Base-by-base conservation (phyloP, 2,113 vertebrate genomes). In the Alaudala cheleensis region DNA sequence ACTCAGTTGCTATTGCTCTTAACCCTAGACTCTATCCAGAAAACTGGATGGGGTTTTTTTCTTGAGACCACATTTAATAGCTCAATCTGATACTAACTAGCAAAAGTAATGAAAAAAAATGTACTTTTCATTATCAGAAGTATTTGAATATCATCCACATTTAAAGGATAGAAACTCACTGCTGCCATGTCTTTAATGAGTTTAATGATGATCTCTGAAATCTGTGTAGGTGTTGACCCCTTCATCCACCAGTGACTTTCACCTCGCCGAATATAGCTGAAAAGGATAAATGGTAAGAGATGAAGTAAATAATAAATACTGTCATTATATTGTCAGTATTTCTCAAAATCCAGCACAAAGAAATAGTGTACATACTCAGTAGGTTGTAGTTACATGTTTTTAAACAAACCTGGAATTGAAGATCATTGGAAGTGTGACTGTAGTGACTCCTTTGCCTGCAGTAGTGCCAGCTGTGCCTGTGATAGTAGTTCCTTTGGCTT, bases 231-330 rank as follows among this genome's bases (percentile, higher is more conserved):
- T 49, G 99, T 99, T 77, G 99, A 99, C 70, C 99, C 99, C 90
- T 99, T 99, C 99, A 99, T 99, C 99, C 99, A 99, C 99, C 99
- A 99, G 90, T 99, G 99, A 96, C 99, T 99, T 98, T 99, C 99
- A 66, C 99, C 99, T 97, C 99, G 98, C 44, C 99, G 98, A 93
- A 99, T 99, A 65, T 99, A 99, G 96, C 99, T 99, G 97, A 65
- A 90, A 67, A 66, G 51, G 76, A 94, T 22, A 90, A 34, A 74
- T 0, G 14, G n/a, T 28, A 92, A 80, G 4, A 95, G 34, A 45
- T 45, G 20, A 66, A 84, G 50, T 70, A n/a, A 69, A 16, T 51
- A 62, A 64, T 88, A 44, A 39, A 4, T 21, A 58, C 11, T 34
- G 14, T 16, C 56, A 58, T 58, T 58, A 58, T 34, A 37, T 34